These are phyloP conservation scores for Dendrocincla fuliginosa DNA, from an alignment of 2,797 vertebrate genomes.

Conservation along the genomic window DNA sequence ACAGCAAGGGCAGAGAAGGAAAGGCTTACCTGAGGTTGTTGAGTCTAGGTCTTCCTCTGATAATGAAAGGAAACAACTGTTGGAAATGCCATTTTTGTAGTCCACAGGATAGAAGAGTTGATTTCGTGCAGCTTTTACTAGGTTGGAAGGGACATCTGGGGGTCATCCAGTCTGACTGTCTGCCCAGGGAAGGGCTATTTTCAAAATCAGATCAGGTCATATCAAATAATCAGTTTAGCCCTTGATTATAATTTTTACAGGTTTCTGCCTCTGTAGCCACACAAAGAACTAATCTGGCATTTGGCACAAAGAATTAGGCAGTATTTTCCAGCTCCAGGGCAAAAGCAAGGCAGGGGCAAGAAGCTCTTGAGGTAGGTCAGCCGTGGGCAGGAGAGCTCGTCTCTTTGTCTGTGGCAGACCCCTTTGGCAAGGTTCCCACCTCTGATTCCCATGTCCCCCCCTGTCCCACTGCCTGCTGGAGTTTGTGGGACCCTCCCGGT, in stretches of 20 bases:
- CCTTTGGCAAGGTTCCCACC: background rate
- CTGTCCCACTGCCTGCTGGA: background rate
- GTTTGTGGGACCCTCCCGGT: rapidly evolving
- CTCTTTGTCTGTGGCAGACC: background rate
- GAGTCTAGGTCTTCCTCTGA: background rate
- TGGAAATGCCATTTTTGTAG: background rate
- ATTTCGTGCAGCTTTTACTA: background rate
- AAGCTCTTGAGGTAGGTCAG: background rate
- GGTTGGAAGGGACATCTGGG: background rate
- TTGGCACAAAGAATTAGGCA: background rate
- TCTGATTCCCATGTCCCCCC: background rate
- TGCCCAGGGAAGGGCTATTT: background rate
- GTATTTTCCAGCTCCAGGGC: background rate
- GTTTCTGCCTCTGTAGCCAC: background rate
- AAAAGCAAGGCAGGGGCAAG: background rate
- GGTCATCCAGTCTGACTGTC: background rate
- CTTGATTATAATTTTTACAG: background rate
- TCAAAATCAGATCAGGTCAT: background rate
- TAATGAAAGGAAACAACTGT: background rate
- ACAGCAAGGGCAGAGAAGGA: background rate
- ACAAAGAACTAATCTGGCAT: background rate
- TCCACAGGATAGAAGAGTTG: background rate
- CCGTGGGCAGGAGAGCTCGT: background rate
- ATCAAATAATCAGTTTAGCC: background rate
- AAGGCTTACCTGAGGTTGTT: background rate